phyloP scores from a whole-genome alignment of 2,888 invertebrate species.

The Eudemis profundana region DNA sequence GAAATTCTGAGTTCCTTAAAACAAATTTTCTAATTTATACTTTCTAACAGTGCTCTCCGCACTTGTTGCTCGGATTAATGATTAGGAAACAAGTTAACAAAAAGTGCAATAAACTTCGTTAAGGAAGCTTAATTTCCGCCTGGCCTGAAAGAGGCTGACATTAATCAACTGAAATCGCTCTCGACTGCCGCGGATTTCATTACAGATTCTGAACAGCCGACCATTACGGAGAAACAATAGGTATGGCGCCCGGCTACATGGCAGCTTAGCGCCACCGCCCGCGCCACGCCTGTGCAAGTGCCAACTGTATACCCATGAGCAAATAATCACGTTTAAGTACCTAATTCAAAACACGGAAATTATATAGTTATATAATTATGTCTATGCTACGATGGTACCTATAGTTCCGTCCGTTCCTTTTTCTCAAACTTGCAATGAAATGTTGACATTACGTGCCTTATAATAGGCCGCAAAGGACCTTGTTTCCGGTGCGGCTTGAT shows the following conservation, averaged over 20 bases:
- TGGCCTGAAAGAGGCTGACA: slow-evolving; percentile 67
- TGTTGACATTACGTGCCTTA: too few species aligned
- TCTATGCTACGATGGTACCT: too few species aligned
- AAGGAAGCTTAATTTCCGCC: slow-evolving; percentile 77
- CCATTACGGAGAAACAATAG: slow-evolving; percentile 62
- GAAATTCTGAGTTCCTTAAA: slow-evolving; percentile 17
- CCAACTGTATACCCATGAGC: slow-evolving; percentile 11
- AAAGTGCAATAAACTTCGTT: slow-evolving; percentile 79
- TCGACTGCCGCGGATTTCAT: slow-evolving; percentile 67
- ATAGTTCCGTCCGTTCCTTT: too few species aligned
- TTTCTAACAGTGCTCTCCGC: slow-evolving; percentile 42
- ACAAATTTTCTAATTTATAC: slow-evolving; percentile 33
- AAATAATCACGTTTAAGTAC: slow-evolving; percentile 16
- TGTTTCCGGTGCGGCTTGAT: too few species aligned
- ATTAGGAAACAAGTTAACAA: slow-evolving; percentile 76
- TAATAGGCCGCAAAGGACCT: too few species aligned
- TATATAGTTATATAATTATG: too few species aligned
- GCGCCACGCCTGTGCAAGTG: slow-evolving; percentile 9
- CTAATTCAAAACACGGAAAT: too few species aligned
- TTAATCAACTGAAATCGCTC: slow-evolving; percentile 74
- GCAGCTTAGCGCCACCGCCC: slow-evolving; percentile 16
- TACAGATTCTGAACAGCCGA: slow-evolving; percentile 64
- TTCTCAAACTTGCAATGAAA: too few species aligned
- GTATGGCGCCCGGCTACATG: slow-evolving; percentile 47
- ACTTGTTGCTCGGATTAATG: slow-evolving; percentile 80